phyloP scores from a whole-genome alignment of 2,113 vertebrate species.

The Holacanthus passer region DNA sequence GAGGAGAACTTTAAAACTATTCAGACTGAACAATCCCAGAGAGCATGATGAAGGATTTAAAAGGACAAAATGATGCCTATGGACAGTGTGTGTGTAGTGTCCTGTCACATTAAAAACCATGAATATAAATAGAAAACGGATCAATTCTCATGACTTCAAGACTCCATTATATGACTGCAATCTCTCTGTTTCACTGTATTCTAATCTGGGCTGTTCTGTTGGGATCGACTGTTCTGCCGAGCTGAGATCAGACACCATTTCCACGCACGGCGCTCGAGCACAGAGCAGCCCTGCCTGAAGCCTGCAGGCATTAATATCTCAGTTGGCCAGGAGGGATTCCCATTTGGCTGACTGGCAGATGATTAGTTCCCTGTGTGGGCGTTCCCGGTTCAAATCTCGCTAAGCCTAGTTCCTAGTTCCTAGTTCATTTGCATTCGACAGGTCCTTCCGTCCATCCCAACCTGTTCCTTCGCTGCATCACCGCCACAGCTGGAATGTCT shows the following conservation, averaged over 20 bases:
- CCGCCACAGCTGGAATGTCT: conserved; percentile 52
- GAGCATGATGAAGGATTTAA: conserved; percentile 27
- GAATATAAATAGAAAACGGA: conserved; percentile 50
- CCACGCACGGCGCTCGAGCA: conserved; percentile 1
- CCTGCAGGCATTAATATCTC: conserved; percentile 34
- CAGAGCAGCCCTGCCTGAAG: conserved; percentile 25
- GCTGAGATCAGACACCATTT: conserved; percentile 31
- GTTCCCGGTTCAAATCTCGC: conserved; percentile 7
- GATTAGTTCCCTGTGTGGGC: conserved; percentile 31
- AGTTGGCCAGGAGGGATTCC: conserved; percentile 38
- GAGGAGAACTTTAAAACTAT: conserved; percentile 42
- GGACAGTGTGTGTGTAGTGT: background rate
- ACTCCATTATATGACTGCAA: conserved; percentile 17
- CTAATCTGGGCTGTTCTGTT: conserved; percentile 23
- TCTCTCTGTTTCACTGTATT: background rate
- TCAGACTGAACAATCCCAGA: conserved; percentile 52
- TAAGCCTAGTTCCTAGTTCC: too few relatives aligned
- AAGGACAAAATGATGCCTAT: conserved; percentile 35
- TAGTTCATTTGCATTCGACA: background rate
- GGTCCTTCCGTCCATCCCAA: conserved; percentile 16
- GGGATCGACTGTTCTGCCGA: conserved; percentile 36
- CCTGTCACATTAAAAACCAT: conserved; percentile 12
- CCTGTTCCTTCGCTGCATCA: background rate
- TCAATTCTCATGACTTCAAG: conserved; percentile 5
- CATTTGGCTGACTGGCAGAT: conserved; percentile 23